These are phyloP conservation scores for Lutjanus campechanus DNA, from an alignment of 2,797 vertebrate genomes.

Conservation along the genomic window DNA sequence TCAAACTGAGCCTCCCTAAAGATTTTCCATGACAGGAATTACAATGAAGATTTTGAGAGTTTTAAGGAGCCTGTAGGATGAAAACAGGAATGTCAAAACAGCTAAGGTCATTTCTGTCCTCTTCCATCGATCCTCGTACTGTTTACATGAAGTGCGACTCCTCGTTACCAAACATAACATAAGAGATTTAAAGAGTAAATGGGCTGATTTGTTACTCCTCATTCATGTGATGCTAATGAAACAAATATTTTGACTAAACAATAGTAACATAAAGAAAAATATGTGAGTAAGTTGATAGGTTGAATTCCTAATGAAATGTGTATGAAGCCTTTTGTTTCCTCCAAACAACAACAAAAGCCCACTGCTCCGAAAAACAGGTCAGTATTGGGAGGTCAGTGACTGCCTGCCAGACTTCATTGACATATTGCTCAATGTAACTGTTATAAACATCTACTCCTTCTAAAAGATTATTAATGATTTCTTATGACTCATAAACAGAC, in stretches of 20 bases:
- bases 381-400: too few species aligned
- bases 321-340: too few species aligned
- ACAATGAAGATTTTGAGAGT: neutral
- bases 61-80: slow-evolving; percentile 1
- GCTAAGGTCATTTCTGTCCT: neutral
- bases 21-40: slow-evolving; percentile 6
- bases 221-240: neutral
- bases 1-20: neutral
- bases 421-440: too few species aligned
- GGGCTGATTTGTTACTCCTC: neutral
- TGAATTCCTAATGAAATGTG: too few species aligned
- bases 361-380: too few species aligned
- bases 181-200: neutral
- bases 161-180: neutral
- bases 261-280: neutral
- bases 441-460: too few species aligned
- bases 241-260: too few species aligned
- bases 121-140: neutral
- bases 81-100: slow-evolving; percentile 15
- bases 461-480: too few species aligned
- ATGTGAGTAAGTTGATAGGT: too few species aligned
- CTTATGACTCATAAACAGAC: too few species aligned
- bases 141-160: neutral
- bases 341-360: too few species aligned
- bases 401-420: too few species aligned